These are phyloP conservation scores for Solenopsis fugax DNA, from an alignment of 1,140 invertebrate genomes.

Conservation along the genomic window DNA sequence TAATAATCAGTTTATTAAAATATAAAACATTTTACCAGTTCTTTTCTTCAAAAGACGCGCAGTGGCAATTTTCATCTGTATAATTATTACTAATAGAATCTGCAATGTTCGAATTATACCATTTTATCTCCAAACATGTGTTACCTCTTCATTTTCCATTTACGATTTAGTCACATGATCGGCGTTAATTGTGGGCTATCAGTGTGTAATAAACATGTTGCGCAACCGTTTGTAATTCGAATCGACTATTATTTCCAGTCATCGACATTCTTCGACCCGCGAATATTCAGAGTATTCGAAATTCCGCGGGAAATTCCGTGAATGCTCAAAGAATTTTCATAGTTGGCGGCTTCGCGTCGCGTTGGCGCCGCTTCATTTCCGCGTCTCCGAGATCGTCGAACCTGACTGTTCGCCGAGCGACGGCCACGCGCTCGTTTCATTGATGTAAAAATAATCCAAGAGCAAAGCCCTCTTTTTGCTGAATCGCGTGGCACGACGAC, in stretches of 20 bases:
- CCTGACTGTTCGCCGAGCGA: conserved; percentile 6
- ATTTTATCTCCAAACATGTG: not conserved
- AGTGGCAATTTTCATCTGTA: not conserved
- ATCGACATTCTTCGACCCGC: not conserved
- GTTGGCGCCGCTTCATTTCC: conserved; percentile 55
- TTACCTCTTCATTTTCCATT: not conserved
- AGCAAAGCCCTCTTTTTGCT: not conserved
- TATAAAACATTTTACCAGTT: too few species aligned
- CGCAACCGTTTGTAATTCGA: not conserved
- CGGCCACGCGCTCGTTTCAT: not conserved
- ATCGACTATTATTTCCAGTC: not conserved
- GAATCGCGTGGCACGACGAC: not conserved
- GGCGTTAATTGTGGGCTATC: not conserved
- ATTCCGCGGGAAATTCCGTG: conserved; percentile 40
- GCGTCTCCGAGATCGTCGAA: conserved; percentile 53
- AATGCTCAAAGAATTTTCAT: conserved; percentile 54
- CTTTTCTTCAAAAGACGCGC: too few species aligned
- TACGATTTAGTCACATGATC: not conserved
- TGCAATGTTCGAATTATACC: not conserved
- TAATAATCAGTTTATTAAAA: too few species aligned
- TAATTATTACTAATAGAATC: not conserved
- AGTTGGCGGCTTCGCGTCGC: not conserved
- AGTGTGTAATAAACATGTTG: not conserved
- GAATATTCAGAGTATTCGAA: conserved; percentile 41
- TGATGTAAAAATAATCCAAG: conserved; percentile 23